phyloP scores from a whole-genome alignment of 2,888 invertebrate genomes.

The Trissoscelio sp. region DNA sequence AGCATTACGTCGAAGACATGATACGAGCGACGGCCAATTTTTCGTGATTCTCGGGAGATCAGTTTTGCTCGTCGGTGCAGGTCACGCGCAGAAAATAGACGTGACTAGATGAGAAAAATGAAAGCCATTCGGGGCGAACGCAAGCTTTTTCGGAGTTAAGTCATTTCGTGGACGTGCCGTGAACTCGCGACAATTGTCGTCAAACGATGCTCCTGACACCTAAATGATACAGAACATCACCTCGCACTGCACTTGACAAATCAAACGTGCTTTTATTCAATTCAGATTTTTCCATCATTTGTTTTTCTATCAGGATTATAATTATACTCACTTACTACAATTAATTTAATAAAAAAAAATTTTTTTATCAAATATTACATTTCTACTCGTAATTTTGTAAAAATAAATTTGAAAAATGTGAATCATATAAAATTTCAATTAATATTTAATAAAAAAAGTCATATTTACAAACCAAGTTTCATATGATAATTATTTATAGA shows the following conservation, averaged over 20 bases:
- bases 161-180: conserved; percentile 61
- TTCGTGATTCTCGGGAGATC: conserved; percentile 62
- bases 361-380: too few relatives aligned
- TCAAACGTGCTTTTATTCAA: conserved; percentile 26
- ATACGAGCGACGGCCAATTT: conserved; percentile 58
- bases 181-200: conserved; percentile 64
- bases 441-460: too few relatives aligned
- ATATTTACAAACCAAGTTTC: too few relatives aligned
- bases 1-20: conserved; percentile 47
- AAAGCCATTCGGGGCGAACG: conserved; percentile 55
- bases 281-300: background rate
- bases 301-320: too few relatives aligned
- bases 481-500: too few relatives aligned
- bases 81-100: conserved; percentile 69
- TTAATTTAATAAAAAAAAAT: background rate
- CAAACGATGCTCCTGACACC: conserved; percentile 49
- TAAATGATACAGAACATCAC: conserved; percentile 12
- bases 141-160: conserved; percentile 59
- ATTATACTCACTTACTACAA: background rate
- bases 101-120: conserved; percentile 70
- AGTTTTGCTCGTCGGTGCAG: conserved; percentile 64
- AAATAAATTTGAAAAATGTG: too few relatives aligned
- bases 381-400: too few relatives aligned
- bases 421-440: too few relatives aligned
- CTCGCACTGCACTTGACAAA: conserved; percentile 5